A percentile compares a stretch with the other conserved stretches of the same genome.
Evolutionary conservation across 2,797 vertebrate species (phyloP).

Genomic region (Rhynchonycteris naso): DNA sequence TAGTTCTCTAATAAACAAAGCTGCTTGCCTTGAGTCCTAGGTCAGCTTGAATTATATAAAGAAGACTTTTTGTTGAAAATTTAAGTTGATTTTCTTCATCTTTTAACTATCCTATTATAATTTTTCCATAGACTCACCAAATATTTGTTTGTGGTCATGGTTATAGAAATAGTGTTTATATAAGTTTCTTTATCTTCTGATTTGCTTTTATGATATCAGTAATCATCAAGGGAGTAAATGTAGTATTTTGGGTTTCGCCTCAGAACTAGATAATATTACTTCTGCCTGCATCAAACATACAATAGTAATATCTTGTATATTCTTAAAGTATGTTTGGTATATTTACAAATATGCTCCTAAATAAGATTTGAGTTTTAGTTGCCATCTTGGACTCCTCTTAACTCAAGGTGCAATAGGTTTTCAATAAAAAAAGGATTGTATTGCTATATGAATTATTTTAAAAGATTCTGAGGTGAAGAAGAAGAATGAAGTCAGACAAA

Average conservation of each 20-base stretch:
- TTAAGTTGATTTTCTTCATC: conserved; percentile 41
- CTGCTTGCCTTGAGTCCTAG: background rate
- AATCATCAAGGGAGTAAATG: background rate
- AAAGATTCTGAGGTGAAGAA: conserved; percentile 34
- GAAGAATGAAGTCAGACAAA: conserved; percentile 56
- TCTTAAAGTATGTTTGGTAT: conserved; percentile 8
- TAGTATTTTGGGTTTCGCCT: background rate
- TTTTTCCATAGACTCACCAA: conserved; percentile 21
- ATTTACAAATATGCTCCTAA: background rate
- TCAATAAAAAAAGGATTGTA: conserved; percentile 10
- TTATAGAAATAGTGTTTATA: background rate
- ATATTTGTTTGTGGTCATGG: background rate
- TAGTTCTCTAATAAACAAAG: conserved; percentile 13
- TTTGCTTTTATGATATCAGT: background rate
- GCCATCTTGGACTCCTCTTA: conserved; percentile 37
- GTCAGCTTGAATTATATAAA: conserved; percentile 40
- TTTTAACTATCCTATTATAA: conserved; percentile 17
- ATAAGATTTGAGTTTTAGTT: conserved; percentile 47
- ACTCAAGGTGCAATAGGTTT: conserved; percentile 50
- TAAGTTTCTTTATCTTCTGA: background rate
- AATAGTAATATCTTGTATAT: background rate
- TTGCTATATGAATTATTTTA: conserved; percentile 45
- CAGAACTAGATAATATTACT: conserved; percentile 18
- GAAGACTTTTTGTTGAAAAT: background rate
- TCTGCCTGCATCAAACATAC: background rate